Evolutionary conservation across 2,888 invertebrate species (phyloP), one percentile per base, ranked within the genome.

Genomic region (Chalcis sispes): DNA sequence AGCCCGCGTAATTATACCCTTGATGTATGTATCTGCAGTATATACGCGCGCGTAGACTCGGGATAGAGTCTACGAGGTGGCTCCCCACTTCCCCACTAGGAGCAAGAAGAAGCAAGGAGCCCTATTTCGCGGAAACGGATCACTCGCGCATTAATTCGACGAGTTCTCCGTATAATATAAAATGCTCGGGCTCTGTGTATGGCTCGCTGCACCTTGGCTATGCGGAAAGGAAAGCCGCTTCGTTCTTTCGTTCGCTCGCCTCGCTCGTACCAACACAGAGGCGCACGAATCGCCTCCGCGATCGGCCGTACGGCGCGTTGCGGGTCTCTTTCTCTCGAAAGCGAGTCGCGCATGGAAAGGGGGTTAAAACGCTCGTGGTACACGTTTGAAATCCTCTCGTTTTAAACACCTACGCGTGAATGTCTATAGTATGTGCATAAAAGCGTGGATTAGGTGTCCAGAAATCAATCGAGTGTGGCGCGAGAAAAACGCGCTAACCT

Each of bases 201-300:
- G 87, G 85, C 87, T 87, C 82, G 87, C 85, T 88, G 88, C 87
- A 85, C 85, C 83, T 85, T 83, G 87, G 82, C 85, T 88, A 88
- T 88, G 88, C 88, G 88, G 88, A 88, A 88, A 88, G 88, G 86
- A 87, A 86, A 87, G 87, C 85, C 83, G 82, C 83, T 82, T 85
- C 80, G 77, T 80, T 62, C 46, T 42, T 40, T 23, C 46, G 8
- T n/a, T 50, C 54, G 32, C 42, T 36, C 56, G 23, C 58, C 62
- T 61, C 56, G 58, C 64, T 15, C 32, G 13, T 46, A 46, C 42
- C 10, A 36, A 54, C 54, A 54, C 61, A 8, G 56, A 42, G 1
- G 29, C 46, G 2, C 52, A 27, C 48, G 10, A 25, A 13, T 4
- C 36, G 36, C n/a, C 36, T 36, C 10, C 10, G 50, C 27, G n/a